Percentiles rank a stretch among this genome's conserved stretches.
phyloP scores from a whole-genome alignment of 2,888 invertebrate species.

The Philhelius pedissequus region DNA sequence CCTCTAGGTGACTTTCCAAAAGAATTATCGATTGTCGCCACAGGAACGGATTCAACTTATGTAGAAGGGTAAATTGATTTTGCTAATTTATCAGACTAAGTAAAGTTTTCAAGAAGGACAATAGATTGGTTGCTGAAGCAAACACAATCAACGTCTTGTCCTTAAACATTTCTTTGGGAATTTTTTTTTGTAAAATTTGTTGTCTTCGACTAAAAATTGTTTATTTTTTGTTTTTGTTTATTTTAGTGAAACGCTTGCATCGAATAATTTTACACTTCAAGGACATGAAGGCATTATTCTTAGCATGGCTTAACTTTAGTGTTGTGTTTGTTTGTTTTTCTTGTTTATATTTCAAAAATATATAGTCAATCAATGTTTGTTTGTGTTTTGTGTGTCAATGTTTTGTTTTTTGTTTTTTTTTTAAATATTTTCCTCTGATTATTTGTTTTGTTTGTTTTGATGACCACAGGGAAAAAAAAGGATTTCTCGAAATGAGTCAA shows the following conservation, averaged over 20 bases:
- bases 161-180: neutral
- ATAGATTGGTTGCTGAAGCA: neutral
- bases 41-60: slow-evolving; percentile 80
- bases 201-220: neutral
- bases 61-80: slow-evolving; percentile 79
- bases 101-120: neutral
- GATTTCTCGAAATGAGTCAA: neutral
- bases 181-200: neutral
- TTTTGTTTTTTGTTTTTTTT: neutral
- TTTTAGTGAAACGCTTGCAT: slow-evolving; percentile 71
- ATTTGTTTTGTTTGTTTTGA: neutral
- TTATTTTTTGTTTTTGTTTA: neutral
- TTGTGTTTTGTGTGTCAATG: neutral
- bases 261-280: slow-evolving; percentile 22
- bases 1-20: slow-evolving; percentile 80
- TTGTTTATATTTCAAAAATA: neutral
- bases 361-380: neutral
- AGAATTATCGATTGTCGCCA: slow-evolving; percentile 79
- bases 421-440: neutral
- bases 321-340: neutral
- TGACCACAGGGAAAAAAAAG: neutral
- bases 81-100: neutral
- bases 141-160: neutral
- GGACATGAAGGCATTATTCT: slow-evolving; percentile 56
- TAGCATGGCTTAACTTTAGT: slow-evolving; percentile 27